Base-by-base conservation (phyloP, 2,113 vertebrate genomes). In the Morone saxatilis region DNA sequence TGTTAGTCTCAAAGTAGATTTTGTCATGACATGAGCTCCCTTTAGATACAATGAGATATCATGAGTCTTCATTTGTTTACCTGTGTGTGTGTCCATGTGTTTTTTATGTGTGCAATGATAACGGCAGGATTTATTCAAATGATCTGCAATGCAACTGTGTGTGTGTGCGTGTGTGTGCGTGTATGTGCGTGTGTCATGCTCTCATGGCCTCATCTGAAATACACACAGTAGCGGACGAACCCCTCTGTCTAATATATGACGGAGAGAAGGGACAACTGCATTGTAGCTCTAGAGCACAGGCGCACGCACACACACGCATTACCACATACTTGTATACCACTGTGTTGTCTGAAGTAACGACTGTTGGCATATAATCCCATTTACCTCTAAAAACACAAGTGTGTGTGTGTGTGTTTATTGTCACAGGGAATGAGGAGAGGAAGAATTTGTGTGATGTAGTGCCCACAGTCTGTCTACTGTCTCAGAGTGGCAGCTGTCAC, bases 401-500 rank as follows among this genome's bases (percentile, higher is more conserved):
- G 45, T 67, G n/a, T 25, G 36, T 63, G 56, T 80, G 47, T 80
- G 76, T 17, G 36, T 76, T 62, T 72, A 48, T 71, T 72, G 61
- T 83, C 16, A 10, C 60, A 82, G 19, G 25, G 72, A 80, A 66
- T 40, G 53, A 80, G 73, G 43, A 80, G 47, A 68, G n/a, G 41
- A 70, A 71, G 67, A 87, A 85, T 80, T 72, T 79, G 60, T 91
- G 72, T 90, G 81, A 89, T 80, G 65, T 81, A 73, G 72, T 80
- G 83, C 71, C 84, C 82, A 83, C 68, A 87, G 80, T 76, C 81
- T 82, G 79, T 85, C 83, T 70, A 61, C 66, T 80, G 72, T 82
- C 88, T 78, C 54, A 2, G 76, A 79, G 61, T 78, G 84, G 78
- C 88, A 89, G 87, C 87, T 92, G 91, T 81, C 86, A 6, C 77